phyloP scores from a whole-genome alignment of 1,140 invertebrate genomes.

The Agraylea sexmaculata region DNA sequence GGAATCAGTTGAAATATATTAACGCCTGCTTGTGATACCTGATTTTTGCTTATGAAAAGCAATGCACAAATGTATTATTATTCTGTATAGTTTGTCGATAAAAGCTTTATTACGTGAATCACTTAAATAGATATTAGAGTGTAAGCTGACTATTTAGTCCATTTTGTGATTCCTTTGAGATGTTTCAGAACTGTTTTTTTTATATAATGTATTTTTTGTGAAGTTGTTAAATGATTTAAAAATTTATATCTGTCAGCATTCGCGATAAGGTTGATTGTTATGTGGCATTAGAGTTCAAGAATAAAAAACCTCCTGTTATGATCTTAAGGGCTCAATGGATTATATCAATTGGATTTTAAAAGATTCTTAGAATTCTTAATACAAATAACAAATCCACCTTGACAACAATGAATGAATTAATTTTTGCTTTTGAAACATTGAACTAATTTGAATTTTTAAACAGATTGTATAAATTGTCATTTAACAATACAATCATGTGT shows the following conservation, averaged over 20 bases:
- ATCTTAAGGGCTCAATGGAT: constrained; percentile 21
- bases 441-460: not conserved
- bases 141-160: not conserved
- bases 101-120: no score
- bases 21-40: no score
- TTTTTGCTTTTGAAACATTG: constrained; percentile 4
- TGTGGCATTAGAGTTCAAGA: constrained; percentile 2
- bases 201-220: constrained; percentile 1
- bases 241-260: constrained; percentile 5
- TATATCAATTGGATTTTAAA: constrained; percentile 15
- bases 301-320: constrained; percentile 16
- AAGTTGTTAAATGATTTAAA: not conserved
- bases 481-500: no score
- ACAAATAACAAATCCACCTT: not conserved
- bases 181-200: constrained; percentile 6
- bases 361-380: not conserved
- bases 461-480: not conserved
- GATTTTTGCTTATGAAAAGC: no score
- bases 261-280: not conserved
- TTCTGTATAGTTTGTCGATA: no score
- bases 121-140: constrained; percentile 1
- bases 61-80: no score
- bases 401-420: not conserved
- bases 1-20: no score
- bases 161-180: not conserved